Evolutionary conservation across 2,797 vertebrate species (phyloP).

Genomic region (Leucoraja ocellata): DNA sequence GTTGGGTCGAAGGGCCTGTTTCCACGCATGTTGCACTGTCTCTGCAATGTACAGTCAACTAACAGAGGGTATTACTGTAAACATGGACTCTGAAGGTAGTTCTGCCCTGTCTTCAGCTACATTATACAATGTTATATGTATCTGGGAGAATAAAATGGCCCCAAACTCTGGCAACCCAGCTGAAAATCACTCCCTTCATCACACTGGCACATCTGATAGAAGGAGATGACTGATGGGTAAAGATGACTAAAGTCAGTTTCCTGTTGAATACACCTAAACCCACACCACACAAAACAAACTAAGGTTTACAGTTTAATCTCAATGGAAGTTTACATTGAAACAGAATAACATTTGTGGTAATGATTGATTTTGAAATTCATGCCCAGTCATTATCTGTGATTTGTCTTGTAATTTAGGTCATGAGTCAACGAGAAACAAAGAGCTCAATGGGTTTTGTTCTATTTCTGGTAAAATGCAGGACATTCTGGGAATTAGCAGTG

Average conservation of each 20-base stretch:
- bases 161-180: background rate
- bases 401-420: background rate
- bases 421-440: background rate
- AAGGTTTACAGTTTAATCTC: slow-evolving; percentile 7
- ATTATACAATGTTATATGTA: too few relatives aligned
- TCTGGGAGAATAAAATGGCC: too few relatives aligned
- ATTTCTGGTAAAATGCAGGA: background rate
- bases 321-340: background rate
- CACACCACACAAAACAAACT: background rate
- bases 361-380: slow-evolving; percentile 22
- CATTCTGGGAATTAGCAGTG: background rate
- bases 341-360: background rate
- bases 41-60: too few relatives aligned
- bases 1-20: too few relatives aligned
- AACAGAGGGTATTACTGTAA: too few relatives aligned
- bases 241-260: background rate
- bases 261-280: background rate
- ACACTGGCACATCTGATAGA: too few relatives aligned
- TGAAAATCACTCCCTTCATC: background rate
- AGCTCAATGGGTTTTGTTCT: background rate
- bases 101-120: too few relatives aligned
- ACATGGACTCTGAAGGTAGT: too few relatives aligned
- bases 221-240: background rate
- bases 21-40: too few relatives aligned
- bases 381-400: slow-evolving; percentile 10